Conservation (phyloP, 1,140 invertebrate genomes). For the Ylistrum balloti region DNA sequence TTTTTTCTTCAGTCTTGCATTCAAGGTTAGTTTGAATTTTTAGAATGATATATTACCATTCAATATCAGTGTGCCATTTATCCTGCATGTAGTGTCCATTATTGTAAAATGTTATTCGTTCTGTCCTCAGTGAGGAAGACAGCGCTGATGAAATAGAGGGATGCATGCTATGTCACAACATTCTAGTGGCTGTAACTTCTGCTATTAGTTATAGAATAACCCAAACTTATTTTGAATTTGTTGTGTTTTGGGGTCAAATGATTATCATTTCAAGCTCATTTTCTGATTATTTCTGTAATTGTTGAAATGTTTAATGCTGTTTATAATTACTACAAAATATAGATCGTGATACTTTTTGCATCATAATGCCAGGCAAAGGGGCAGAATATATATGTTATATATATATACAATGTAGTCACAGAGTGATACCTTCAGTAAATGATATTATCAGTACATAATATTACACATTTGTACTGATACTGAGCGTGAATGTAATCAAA, state of each 20-base stretch:
- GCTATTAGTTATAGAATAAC: too few species aligned
- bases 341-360: background rate
- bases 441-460: background rate
- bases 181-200: too few species aligned
- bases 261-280: background rate
- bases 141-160: too few species aligned
- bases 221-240: background rate
- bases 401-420: background rate
- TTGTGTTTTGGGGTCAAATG: background rate
- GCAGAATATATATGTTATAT: constrained; percentile 14
- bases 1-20: too few species aligned
- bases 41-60: too few species aligned
- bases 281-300: background rate
- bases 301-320: background rate
- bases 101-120: too few species aligned
- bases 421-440: background rate
- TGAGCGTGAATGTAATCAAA: background rate
- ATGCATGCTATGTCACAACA: too few species aligned
- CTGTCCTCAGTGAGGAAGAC: too few species aligned
- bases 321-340: background rate
- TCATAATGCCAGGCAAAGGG: background rate
- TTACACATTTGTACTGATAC: background rate
- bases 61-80: too few species aligned
- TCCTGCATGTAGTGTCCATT: too few species aligned
- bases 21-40: too few species aligned